phyloP scores from a whole-genome alignment of 2,797 vertebrate species.

The Diplodus puntazzo region DNA sequence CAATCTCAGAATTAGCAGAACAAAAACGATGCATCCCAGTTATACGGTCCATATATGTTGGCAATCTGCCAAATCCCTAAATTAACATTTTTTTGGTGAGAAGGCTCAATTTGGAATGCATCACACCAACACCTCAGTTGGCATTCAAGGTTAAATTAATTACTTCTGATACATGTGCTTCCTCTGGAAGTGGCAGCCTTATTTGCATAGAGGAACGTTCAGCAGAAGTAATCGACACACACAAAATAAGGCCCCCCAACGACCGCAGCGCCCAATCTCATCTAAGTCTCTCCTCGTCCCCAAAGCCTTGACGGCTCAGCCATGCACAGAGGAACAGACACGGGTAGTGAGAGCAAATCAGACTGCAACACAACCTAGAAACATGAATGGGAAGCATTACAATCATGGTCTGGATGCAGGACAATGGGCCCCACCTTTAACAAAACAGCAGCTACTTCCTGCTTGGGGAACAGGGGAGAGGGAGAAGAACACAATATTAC shows the following conservation, averaged over 20 bases:
- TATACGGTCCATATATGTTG: conserved; percentile 72
- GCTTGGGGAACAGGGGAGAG: conserved; percentile 84
- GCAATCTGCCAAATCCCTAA: conserved; percentile 86
- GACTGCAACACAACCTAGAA: conserved; percentile 84
- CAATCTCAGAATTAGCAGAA: conserved; percentile 51
- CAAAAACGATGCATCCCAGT: conserved; percentile 56
- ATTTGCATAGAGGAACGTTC: conserved; percentile 99
- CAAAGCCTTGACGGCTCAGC: conserved; percentile 96
- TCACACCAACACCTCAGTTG: conserved; percentile 96
- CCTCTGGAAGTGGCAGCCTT: conserved; percentile 96
- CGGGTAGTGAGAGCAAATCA: conserved; percentile 97
- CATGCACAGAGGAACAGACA: conserved; percentile 97
- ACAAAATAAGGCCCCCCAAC: conserved; percentile 98
- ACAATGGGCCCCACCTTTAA: conserved; percentile 83
- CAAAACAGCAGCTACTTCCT: conserved; percentile 84
- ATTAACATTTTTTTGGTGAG: conserved; percentile 90
- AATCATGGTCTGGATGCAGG: conserved; percentile 84
- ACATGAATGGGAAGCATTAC: conserved; percentile 97
- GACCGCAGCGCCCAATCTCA: conserved; percentile 89
- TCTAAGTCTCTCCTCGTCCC: conserved; percentile 88
- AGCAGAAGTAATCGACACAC: conserved; percentile 98
- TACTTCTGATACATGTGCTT: conserved; percentile 99
- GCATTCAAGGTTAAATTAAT: conserved; percentile 99
- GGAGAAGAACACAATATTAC: conserved; percentile 96
- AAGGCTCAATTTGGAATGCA: conserved; percentile 86